These are phyloP conservation scores for Crypturellus tataupa DNA, from an alignment of 2,797 vertebrate species.

Conservation along the genomic window DNA sequence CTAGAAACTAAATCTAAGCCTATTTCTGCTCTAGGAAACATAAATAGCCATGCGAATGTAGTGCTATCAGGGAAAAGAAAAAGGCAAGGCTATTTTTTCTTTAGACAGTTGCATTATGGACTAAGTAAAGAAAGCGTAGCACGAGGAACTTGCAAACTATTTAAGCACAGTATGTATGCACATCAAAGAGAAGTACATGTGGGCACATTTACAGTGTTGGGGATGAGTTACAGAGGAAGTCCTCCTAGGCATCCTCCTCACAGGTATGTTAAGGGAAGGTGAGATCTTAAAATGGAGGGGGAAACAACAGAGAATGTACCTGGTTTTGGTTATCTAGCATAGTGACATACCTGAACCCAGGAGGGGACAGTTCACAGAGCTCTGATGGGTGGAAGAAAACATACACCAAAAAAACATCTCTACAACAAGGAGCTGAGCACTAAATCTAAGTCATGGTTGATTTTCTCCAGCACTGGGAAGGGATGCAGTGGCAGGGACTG, in stretches of 20 bases:
- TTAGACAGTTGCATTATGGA: not conserved
- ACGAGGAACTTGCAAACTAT: not conserved
- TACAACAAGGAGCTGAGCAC: not conserved
- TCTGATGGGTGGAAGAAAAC: not conserved
- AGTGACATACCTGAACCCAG: not conserved
- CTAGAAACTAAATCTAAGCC: not conserved
- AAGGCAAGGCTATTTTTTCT: not conserved
- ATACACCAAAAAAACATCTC: not conserved
- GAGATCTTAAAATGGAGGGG: not conserved
- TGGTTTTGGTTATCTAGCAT: not conserved
- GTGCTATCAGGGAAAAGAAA: not conserved
- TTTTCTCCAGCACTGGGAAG: not conserved
- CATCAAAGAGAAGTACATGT: not conserved
- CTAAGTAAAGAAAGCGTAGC: not conserved
- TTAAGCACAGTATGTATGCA: not conserved
- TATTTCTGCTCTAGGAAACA: not conserved
- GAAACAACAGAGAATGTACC: not conserved
- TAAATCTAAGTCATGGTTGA: not conserved
- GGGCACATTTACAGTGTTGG: not conserved
- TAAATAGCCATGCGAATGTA: not conserved
- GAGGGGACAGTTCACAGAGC: not conserved
- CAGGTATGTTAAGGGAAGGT: not conserved
- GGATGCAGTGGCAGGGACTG: not conserved
- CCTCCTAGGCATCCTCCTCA: not conserved
- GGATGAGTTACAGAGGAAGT: not conserved